Percentiles rank a stretch among this genome's conserved stretches.
phyloP scores from a whole-genome alignment of 2,797 vertebrate genomes.

The Arctocebus calabarensis region DNA sequence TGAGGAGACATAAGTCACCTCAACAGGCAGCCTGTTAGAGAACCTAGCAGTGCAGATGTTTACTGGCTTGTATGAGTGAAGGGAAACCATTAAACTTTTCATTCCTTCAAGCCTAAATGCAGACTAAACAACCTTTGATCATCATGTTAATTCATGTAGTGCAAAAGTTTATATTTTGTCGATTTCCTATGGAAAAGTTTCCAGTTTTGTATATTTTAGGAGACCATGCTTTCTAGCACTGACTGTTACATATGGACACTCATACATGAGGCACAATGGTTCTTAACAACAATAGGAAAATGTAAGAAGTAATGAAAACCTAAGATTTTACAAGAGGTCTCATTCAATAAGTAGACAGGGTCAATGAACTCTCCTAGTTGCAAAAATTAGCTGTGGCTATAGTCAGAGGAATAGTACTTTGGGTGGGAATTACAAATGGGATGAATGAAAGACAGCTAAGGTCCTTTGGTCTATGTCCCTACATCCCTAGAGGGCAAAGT shows the following conservation, averaged over 20 bases:
- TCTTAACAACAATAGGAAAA: constrained; percentile 20
- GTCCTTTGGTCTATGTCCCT: neutral
- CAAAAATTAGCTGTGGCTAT: neutral
- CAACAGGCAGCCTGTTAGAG: neutral
- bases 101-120: neutral
- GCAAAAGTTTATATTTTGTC: constrained; percentile 31
- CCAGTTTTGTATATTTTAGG: constrained; percentile 11
- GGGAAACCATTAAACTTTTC: constrained; percentile 27
- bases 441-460: neutral
- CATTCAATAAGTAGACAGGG: neutral
- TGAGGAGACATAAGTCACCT: constrained; percentile 63
- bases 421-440: neutral
- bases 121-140: constrained; percentile 53
- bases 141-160: neutral
- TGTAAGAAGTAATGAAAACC: neutral
- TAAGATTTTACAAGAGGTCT: neutral
- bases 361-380: neutral
- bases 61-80: constrained; percentile 42
- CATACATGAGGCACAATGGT: neutral
- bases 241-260: neutral
- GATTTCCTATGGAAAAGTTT: neutral
- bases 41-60: constrained; percentile 14
- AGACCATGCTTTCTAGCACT: neutral
- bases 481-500: neutral
- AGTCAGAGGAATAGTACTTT: neutral